Evolutionary conservation across 1,140 invertebrate species (phyloP).

Genomic region (Saxidomus purpurata): DNA sequence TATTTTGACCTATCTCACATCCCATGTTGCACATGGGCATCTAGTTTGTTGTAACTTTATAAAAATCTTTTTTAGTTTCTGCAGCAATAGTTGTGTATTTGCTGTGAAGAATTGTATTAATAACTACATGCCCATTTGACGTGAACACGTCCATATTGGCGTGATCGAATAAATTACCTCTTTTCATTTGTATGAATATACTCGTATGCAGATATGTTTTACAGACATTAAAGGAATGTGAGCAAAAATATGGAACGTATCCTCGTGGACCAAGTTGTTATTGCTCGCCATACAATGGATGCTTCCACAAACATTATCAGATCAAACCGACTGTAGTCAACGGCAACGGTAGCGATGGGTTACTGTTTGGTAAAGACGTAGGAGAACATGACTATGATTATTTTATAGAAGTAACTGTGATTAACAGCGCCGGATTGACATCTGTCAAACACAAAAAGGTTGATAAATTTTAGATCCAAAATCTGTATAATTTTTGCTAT

Average conservation of each 20-base stretch:
- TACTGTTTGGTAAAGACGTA: background rate
- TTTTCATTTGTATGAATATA: too few relatives aligned
- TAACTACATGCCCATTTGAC: too few relatives aligned
- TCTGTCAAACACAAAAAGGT: slow-evolving; percentile 10
- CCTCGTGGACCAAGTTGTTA: slow-evolving; percentile 26
- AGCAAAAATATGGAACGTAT: background rate
- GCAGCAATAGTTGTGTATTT: too few relatives aligned
- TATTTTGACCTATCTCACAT: too few relatives aligned
- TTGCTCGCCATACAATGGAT: slow-evolving; percentile 19
- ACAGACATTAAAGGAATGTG: background rate
- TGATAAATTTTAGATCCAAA: background rate
- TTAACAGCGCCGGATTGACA: slow-evolving; percentile 3
- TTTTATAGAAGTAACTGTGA: slow-evolving; percentile 29
- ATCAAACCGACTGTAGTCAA: background rate
- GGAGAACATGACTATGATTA: slow-evolving; percentile 39
- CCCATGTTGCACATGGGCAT: too few relatives aligned
- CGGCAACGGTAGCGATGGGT: background rate
- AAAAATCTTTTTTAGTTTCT: too few relatives aligned
- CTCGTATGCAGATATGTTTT: too few relatives aligned
- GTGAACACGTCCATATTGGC: too few relatives aligned
- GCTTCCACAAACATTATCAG: slow-evolving; percentile 37
- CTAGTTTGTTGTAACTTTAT: too few relatives aligned
- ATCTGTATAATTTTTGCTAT: too few relatives aligned
- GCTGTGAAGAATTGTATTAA: too few relatives aligned
- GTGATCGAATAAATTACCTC: too few relatives aligned